Conservation (phyloP, 2,113 vertebrate genomes). For the Gambusia holbrooki region DNA sequence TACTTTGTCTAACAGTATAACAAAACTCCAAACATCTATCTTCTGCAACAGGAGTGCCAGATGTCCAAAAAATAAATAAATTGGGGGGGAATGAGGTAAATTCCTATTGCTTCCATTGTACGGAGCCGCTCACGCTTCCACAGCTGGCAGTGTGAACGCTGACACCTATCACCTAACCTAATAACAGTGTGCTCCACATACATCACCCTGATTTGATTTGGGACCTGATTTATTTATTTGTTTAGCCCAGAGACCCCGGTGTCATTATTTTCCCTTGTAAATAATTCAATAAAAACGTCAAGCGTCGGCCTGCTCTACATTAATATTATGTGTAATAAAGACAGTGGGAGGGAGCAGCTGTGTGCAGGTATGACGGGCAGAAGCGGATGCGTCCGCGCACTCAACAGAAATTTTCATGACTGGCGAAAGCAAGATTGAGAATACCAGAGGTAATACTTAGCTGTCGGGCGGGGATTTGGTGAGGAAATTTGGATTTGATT, state of each 20-base stretch:
- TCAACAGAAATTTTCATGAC: constrained; percentile 28
- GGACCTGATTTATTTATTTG: constrained; percentile 81
- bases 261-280: constrained; percentile 82
- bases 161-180: constrained; percentile 73
- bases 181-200: constrained; percentile 70
- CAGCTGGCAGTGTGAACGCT: constrained; percentile 53
- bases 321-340: constrained; percentile 76
- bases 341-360: constrained; percentile 58
- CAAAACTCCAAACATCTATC: constrained; percentile 15
- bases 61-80: constrained; percentile 22
- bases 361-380: constrained; percentile 43
- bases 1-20: constrained; percentile 5
- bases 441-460: constrained; percentile 30
- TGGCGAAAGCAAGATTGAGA: constrained; percentile 26
- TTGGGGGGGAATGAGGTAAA: background rate
- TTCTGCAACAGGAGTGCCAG: constrained; percentile 22
- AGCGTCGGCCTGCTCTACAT: constrained; percentile 58
- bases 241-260: constrained; percentile 68
- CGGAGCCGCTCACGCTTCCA: constrained; percentile 35
- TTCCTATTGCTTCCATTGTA: constrained; percentile 43
- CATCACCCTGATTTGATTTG: constrained; percentile 77
- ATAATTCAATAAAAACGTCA: constrained; percentile 83
- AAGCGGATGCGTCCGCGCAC: constrained; percentile 32
- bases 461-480: constrained; percentile 17
- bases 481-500: constrained; percentile 16